phyloP scores from a whole-genome alignment of 2,113 vertebrate genomes.

The Craseonycteris thonglongyai region DNA sequence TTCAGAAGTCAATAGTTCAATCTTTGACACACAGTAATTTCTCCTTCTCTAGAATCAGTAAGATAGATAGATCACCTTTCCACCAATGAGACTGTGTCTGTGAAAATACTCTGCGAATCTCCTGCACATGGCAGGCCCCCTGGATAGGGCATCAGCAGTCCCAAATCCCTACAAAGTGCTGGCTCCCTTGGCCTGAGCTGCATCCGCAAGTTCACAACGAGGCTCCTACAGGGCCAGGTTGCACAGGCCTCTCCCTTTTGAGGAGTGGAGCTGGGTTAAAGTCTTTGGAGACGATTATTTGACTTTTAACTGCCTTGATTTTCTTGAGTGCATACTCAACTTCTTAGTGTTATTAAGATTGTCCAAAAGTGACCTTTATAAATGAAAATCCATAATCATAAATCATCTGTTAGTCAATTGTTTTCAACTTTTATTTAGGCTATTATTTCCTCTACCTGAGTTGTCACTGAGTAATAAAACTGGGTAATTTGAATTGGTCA shows the following conservation, averaged over 20 bases:
- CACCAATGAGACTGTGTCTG: background rate
- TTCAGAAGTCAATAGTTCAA: background rate
- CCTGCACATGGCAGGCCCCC: background rate
- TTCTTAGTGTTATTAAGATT: background rate
- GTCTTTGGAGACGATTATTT: background rate
- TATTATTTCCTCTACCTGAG: background rate
- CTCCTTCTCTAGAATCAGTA: background rate
- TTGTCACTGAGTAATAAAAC: background rate
- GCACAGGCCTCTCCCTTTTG: background rate
- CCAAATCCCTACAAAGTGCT: background rate
- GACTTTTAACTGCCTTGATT: background rate
- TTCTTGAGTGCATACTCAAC: background rate
- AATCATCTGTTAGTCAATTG: background rate
- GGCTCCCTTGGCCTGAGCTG: background rate
- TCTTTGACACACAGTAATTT: background rate
- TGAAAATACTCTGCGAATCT: background rate
- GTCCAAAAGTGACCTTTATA: conserved; percentile 9
- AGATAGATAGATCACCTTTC: background rate
- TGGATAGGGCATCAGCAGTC: fast-evolving
- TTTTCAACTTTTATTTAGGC: background rate
- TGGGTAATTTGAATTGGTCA: background rate
- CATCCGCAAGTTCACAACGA: background rate
- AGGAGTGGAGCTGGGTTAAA: background rate
- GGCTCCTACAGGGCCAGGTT: background rate
- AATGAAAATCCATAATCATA: background rate